These are phyloP conservation scores for Chitala chitala DNA, from an alignment of 2,113 vertebrate genomes.

Conservation along the genomic window DNA sequence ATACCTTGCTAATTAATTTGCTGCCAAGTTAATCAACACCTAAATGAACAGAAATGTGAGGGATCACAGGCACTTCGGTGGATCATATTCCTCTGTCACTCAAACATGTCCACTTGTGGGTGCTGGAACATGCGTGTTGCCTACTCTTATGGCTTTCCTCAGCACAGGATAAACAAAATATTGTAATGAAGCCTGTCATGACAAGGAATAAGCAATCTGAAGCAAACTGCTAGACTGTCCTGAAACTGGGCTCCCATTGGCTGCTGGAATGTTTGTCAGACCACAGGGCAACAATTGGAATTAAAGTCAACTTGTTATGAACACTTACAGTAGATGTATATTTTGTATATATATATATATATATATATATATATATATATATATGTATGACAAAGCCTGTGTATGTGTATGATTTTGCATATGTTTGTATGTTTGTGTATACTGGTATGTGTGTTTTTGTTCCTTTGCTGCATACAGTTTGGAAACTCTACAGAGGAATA, in stretches of 20 bases:
- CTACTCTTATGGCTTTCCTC: conserved; percentile 41
- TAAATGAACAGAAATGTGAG: conserved; percentile 43
- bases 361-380: too few species aligned
- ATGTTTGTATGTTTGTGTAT: background rate
- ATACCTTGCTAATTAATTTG: conserved; percentile 59
- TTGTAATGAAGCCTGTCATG: background rate
- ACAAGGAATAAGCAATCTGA: background rate
- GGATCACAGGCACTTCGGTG: conserved; percentile 7
- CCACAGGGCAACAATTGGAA: too few species aligned
- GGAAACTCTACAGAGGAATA: too few species aligned
- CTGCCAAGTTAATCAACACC: conserved; percentile 61
- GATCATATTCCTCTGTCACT: background rate
- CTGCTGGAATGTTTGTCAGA: too few species aligned
- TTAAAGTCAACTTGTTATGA: conserved; percentile 6
- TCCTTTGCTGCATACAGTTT: too few species aligned
- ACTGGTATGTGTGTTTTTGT: background rate
- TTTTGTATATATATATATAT: too few species aligned
- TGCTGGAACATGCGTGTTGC: background rate
- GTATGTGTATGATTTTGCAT: background rate
- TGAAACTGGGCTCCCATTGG: background rate
- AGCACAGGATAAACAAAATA: background rate
- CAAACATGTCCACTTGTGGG: too few species aligned
- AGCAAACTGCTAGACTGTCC: background rate
- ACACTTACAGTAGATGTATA: too few species aligned
- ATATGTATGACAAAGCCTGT: background rate